Percentiles rank a stretch among this genome's conserved stretches.
These are phyloP conservation scores for Brachionus paranguensis DNA, from an alignment of 1,140 invertebrate species.

Conservation along the genomic window DNA sequence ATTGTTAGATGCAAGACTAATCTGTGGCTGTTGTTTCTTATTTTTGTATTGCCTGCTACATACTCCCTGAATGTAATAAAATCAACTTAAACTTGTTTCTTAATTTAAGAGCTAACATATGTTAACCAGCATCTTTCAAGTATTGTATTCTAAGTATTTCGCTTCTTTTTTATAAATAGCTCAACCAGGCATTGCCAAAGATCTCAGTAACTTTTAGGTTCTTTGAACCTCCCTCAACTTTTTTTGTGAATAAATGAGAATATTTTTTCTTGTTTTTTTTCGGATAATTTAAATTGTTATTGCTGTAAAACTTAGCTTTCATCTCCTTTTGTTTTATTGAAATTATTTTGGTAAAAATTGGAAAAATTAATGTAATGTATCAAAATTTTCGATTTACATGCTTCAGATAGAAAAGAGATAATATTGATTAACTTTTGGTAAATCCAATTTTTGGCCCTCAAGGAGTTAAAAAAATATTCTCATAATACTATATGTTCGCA, in stretches of 20 bases:
- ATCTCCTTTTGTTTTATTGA: background rate
- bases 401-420: background rate
- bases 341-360: background rate
- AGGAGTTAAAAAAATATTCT: background rate
- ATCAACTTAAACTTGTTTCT: background rate
- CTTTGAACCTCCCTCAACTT: background rate
- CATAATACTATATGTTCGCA: background rate
- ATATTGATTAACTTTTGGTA: background rate
- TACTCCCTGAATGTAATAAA: background rate
- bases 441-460: background rate
- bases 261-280: background rate
- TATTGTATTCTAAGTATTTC: background rate
- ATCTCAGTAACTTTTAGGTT: background rate
- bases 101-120: slow-evolving; percentile 1
- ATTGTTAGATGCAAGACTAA: background rate
- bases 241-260: background rate
- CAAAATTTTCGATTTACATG: no score
- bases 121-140: background rate
- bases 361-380: no score
- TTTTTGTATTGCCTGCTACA: background rate
- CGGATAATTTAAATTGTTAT: background rate
- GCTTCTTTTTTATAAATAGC: background rate
- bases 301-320: background rate
- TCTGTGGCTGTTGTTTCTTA: background rate
- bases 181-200: background rate